These are phyloP conservation scores for Caradrina kadenii DNA, from an alignment of 2,888 invertebrate species.

Conservation along the genomic window DNA sequence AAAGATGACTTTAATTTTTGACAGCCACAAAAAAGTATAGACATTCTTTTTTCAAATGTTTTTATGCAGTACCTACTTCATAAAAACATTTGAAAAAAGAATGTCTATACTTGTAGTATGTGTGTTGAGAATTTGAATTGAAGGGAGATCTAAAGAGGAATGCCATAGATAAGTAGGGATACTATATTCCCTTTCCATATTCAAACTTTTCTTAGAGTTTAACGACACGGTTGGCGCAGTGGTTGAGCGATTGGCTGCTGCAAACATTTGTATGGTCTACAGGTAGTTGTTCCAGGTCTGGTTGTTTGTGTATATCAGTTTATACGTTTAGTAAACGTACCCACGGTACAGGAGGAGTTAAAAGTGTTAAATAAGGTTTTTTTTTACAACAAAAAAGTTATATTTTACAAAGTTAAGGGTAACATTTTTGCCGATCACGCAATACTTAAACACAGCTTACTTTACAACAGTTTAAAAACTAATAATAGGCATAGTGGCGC, in stretches of 20 bases:
- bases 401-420: constrained; percentile 14
- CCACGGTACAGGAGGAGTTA: too few relatives aligned
- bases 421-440: background rate
- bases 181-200: background rate
- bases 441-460: constrained; percentile 3
- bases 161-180: too few relatives aligned
- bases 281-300: too few relatives aligned
- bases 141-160: background rate
- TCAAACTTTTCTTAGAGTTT: background rate
- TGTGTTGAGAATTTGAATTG: constrained; percentile 13
- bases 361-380: too few relatives aligned
- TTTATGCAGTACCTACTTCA: constrained; percentile 2
- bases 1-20: constrained; percentile 40
- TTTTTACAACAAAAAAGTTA: background rate
- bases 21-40: constrained; percentile 33
- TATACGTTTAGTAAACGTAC: too few relatives aligned
- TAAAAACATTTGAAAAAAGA: constrained; percentile 16
- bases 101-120: constrained; percentile 3
- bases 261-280: too few relatives aligned
- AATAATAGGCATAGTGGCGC: background rate
- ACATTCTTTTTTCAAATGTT: constrained; percentile 7
- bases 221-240: too few relatives aligned
- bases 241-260: too few relatives aligned
- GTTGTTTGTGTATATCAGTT: too few relatives aligned
- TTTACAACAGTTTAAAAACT: background rate